Evolutionary conservation across 2,113 vertebrate genomes (phyloP), one percentile per base, ranked within the genome.

Genomic region (Pagrus major): DNA sequence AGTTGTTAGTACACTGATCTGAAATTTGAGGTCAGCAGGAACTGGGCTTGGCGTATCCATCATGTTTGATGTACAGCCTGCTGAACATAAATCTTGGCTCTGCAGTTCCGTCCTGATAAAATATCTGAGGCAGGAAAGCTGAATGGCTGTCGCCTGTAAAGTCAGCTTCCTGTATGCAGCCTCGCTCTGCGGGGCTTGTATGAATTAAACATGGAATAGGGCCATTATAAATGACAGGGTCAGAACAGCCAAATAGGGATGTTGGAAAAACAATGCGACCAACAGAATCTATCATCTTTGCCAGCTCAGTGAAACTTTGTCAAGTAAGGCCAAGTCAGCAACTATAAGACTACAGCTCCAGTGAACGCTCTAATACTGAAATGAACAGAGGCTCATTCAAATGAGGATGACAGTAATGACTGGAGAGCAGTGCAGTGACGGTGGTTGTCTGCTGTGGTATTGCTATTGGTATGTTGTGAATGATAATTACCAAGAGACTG

Each of bases 161-260:
- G 84, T 64, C 69, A 56, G 70, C 81, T 88, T 91, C 85, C 86
- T 83, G 78, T 67, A 71, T 41, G 83, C 63, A 84, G 85, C 35
- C 73, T 64, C 18, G 21, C 68, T 79, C 69, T 56, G 71, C 31
- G 2, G 64, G 60, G 51, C 73, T 71, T 68, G 83, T 69, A 86
- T 81, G 83, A 88, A 88, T 89, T 91, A 86, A 88, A 87, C 80
- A 89, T 79, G 79, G 86, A 81, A 29, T 6, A 16, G 55, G 51
- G 86, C 80, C 81, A 83, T 86, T 78, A 87, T 86, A 88, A 88
- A 91, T 86, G 89, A 90, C 83, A 79, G 80, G 77, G 80, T 87
- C 83, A 80, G 78, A 79, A 84, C 79, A 66, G 80, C 85, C 76
- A 91, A 88, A 88, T 72, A 68, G 59, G 75, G 70, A 88, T 84